phyloP scores from a whole-genome alignment of 2,888 invertebrate genomes.

The Phasia obesa region DNA sequence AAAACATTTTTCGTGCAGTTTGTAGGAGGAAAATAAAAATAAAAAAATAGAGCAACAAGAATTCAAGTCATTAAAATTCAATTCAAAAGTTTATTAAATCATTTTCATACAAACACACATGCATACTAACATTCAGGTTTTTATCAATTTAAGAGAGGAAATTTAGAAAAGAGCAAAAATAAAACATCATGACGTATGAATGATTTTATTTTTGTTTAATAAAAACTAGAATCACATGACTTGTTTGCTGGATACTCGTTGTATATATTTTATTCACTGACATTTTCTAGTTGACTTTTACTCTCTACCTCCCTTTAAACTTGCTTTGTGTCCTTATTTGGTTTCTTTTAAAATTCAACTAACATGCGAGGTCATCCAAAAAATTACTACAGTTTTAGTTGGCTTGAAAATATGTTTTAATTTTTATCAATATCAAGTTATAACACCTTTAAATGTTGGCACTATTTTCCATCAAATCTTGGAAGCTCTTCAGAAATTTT shows the following conservation, averaged over 20 bases:
- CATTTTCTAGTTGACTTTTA: background rate
- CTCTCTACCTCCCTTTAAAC: background rate
- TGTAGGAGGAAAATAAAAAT: slow-evolving; percentile 11
- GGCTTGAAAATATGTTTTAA: no score
- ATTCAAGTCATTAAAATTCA: slow-evolving; percentile 61
- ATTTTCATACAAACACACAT: slow-evolving; percentile 4
- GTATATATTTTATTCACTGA: background rate
- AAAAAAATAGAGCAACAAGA: slow-evolving; percentile 15
- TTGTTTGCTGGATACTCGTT: no score
- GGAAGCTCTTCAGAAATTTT: no score
- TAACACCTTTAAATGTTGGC: no score
- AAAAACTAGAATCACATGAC: no score
- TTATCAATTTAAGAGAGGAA: background rate
- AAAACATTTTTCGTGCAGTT: slow-evolving; percentile 60
- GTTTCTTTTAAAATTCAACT: background rate
- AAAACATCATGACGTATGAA: no score
- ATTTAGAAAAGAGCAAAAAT: slow-evolving; percentile 7
- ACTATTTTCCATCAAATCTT: no score
- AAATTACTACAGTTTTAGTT: no score
- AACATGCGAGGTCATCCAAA: background rate
- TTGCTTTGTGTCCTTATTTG: background rate
- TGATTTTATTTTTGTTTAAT: no score
- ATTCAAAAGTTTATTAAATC: slow-evolving; percentile 51
- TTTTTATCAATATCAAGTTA: no score
- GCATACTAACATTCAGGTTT: background rate